Evolutionary conservation across 2,113 vertebrate species (phyloP).

Genomic region (Pycnonotus jocosus): DNA sequence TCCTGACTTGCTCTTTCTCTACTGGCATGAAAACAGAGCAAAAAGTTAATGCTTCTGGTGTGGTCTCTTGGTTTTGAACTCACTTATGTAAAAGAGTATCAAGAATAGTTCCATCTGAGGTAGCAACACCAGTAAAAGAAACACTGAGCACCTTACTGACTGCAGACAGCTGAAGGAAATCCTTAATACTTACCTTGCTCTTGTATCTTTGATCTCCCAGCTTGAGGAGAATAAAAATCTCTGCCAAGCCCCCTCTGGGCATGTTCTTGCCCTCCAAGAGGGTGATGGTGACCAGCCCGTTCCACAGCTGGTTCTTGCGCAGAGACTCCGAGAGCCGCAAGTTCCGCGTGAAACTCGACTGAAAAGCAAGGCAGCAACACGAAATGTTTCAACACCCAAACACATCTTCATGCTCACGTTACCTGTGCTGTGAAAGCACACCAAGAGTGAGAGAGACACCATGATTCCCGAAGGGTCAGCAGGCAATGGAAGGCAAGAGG

Average conservation of each 20-base stretch:
- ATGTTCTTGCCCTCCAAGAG: constrained; percentile 89
- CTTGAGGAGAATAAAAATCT: constrained; percentile 88
- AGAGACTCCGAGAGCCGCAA: constrained; percentile 73
- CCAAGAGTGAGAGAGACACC: not conserved
- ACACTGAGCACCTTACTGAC: not conserved
- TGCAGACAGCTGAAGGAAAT: not conserved
- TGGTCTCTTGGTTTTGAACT: not conserved
- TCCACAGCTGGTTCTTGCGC: constrained; percentile 88
- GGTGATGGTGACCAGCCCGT: constrained; percentile 80
- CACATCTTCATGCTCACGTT: rapidly evolving
- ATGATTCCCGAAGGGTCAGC: not conserved
- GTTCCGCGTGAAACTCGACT: constrained; percentile 69
- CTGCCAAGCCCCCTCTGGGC: constrained; percentile 74
- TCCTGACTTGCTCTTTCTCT: not conserved
- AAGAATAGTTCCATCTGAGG: not conserved
- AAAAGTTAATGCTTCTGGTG: not conserved
- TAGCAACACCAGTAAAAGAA: not conserved
- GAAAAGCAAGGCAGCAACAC: not conserved
- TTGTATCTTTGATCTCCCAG: constrained; percentile 91
- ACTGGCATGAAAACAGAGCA: not conserved
- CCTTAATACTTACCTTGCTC: constrained; percentile 84
- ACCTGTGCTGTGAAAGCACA: not conserved
- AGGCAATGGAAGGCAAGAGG: not conserved
- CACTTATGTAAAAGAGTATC: not conserved
- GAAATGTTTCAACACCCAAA: not conserved